Percentiles rank a stretch among this genome's conserved stretches.
These are phyloP conservation scores for Hypotaenidia okinawae DNA, from an alignment of 2,797 vertebrate species.

Conservation along the genomic window DNA sequence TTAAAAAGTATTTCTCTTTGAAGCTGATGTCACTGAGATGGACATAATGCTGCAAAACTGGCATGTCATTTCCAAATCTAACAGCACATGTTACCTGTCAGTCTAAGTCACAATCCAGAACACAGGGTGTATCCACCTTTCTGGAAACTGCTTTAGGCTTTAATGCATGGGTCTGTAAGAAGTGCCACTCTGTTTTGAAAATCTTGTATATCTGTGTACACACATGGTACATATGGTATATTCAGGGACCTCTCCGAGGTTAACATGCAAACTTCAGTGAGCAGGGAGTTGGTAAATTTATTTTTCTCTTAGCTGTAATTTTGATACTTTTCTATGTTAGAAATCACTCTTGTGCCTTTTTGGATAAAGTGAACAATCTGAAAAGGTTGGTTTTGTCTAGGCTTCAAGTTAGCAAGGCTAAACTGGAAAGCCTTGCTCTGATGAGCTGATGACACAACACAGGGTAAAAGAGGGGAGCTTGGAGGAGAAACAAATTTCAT, in stretches of 20 bases:
- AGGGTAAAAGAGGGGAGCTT: background rate
- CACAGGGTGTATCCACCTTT: background rate
- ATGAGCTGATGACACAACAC: background rate
- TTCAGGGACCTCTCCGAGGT: background rate
- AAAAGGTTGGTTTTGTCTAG: background rate
- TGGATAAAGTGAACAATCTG: background rate
- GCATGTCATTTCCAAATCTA: background rate
- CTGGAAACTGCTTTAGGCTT: background rate
- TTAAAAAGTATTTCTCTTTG: background rate
- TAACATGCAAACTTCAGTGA: background rate
- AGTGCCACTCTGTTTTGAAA: background rate
- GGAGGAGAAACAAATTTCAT: background rate
- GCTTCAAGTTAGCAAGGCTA: background rate
- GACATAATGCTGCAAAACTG: background rate
- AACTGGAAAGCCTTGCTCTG: background rate
- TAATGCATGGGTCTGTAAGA: background rate
- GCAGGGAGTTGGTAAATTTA: background rate
- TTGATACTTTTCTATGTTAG: background rate
- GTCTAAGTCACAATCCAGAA: background rate
- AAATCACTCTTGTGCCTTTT: background rate
- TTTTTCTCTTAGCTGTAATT: background rate
- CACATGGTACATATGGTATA: background rate
- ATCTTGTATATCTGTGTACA: background rate
- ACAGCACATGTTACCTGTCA: background rate
- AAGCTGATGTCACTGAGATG: background rate